Base-by-base conservation (phyloP, 2,797 vertebrate genomes). In the Adelosebastes latens region DNA sequence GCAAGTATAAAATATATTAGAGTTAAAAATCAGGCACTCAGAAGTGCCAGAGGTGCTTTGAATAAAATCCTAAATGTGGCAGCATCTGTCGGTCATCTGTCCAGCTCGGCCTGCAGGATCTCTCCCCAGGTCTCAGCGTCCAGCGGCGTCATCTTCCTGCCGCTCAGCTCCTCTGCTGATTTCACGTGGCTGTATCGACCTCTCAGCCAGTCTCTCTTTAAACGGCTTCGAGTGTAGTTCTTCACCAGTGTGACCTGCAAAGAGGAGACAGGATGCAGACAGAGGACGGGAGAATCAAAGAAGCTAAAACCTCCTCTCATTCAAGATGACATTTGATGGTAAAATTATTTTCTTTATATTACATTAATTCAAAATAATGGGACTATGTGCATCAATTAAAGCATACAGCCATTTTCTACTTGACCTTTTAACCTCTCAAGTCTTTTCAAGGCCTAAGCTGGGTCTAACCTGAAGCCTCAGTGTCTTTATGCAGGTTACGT, bases 81-180 rank as follows among this genome's bases (percentile, higher is more conserved):
- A 4, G n/a, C 13, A 4, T 49, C 24, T 39, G 25, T 20, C 2
- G 16, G 1, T 89, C 87, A 97, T 96, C 97, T 93, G 88, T 97
- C 94, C 72, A 98, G 91, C 93, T 99, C 97, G 1, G 97, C 97
- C 91, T 98, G 95, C 72, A 99, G 91, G 92, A 99, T 98, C 88
- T 98, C 97, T 4, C 96, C 98, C 98, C 97, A 99, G 0, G 96
- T 96, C 64, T 97, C 96, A 0, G 79, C 95, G 1, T 97, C 97
- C 93, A 99, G 95, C 0, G 95, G 95, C 75, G 84, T 95, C 97
- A 97, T 97, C 71, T 75, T 95, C 65, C 95, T 89, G 72, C 95
- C 93, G 2, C 89, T 94, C 63, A 99, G 94, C 87, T 95, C 94
- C 8, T 92, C 81, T 0, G 90, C 88, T 6, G 96, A 97, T n/a